Conservation (phyloP, 2,888 invertebrate species). For the Baronia brevicornis region DNA sequence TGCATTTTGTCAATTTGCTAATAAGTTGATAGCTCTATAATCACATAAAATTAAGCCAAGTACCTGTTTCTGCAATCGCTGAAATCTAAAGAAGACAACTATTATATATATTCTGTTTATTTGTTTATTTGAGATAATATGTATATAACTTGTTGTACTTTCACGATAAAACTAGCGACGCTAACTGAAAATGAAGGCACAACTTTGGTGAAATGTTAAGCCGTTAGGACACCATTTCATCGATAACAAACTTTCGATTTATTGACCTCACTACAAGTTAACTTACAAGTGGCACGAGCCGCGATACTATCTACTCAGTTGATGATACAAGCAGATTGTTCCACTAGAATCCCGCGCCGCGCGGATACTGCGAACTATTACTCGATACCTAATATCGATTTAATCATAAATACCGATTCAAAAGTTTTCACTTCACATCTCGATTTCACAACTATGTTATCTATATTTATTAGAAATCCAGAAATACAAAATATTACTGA, state of each 20-base stretch:
- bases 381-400: slow-evolving; percentile 22
- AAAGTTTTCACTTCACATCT: slow-evolving; percentile 28
- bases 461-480: slow-evolving; percentile 26
- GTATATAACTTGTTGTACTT: no score
- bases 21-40: no score
- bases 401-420: slow-evolving; percentile 48
- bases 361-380: slow-evolving; percentile 39
- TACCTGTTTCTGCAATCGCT: no score
- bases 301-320: slow-evolving; percentile 59
- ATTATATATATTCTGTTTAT: no score
- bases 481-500: slow-evolving; percentile 1
- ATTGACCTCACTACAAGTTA: slow-evolving; percentile 43
- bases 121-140: no score
- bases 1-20: no score
- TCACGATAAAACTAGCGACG: slow-evolving; percentile 7
- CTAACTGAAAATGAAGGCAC: slow-evolving; percentile 4
- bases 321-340: slow-evolving; percentile 72
- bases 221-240: slow-evolving; percentile 5
- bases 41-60: no score
- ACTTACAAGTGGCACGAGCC: slow-evolving; percentile 68
- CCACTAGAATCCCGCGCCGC: slow-evolving; percentile 51
- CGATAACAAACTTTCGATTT: slow-evolving; percentile 27
- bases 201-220: slow-evolving; percentile 1
- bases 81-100: no score
- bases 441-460: no score